Base-by-base conservation (phyloP, 2,888 invertebrate species). In the Drosophila anomalata region DNA sequence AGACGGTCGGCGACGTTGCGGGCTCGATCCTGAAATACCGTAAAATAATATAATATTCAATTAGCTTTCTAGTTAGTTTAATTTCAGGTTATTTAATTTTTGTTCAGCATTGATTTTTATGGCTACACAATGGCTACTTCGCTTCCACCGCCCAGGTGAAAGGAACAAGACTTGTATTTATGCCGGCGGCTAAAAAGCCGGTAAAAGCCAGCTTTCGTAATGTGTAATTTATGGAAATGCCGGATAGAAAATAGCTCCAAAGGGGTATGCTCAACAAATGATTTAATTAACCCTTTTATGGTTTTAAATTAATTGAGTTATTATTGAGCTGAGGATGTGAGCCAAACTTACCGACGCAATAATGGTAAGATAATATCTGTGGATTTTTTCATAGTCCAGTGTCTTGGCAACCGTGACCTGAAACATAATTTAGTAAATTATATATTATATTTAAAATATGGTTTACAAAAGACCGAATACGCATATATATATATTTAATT, bases 351-450 rank as follows among this genome's bases (percentile, higher is more conserved):
- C 97, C 92, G 96, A 96, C 89, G 97, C 97, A 79, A 97, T 94
- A 90, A 97, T 94, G 82, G 96, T 97, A 92, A 97, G 94, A 92
- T 96, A 95, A 92, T 97, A 97, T 90, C 96, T 94, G 92, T 96
- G 96, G 56, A 95, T 96, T 90, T 95, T 95, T 92, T 98, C 97
- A 91, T 96, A 98, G 93, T 97, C 97, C 90, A 97, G 92, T 52
- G 95, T 96, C 87, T 95, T 94, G 89, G 96, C 96, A 62, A 97
- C 95, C 20, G 96, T 96, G 78, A 98, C 95, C 92, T 92, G 75
- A 41, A 75, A 9, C 3, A 31, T 9, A 33, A n/a, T 31, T 44
- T 3, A 6, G 9, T 14, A 12, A 33, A 33, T n/a, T 36, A 36
- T 42, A 20, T 42, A 42, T 41, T 41, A 20, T 42, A 42, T 41